Evolutionary conservation across 2,888 invertebrate species (phyloP).

Genomic region (Arge pagana): DNA sequence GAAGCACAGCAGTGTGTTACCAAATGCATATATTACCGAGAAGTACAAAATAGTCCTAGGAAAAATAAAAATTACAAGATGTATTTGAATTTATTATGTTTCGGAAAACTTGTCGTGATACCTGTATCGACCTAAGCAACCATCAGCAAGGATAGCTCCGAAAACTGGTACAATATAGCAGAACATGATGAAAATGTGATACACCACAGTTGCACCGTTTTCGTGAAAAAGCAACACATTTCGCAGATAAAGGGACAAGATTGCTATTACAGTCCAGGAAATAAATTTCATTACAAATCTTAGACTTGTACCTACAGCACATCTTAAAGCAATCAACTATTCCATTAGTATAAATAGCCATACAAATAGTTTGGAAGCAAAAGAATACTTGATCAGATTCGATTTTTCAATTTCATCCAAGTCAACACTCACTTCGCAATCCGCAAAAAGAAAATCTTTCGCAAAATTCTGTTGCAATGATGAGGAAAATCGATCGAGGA

Average conservation of each 20-base stretch:
- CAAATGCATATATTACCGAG: slow-evolving; percentile 73
- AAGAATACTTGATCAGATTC: too few relatives aligned
- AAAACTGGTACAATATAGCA: slow-evolving; percentile 77
- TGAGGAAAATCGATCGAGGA: slow-evolving; percentile 76
- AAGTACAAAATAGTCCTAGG: slow-evolving; percentile 72
- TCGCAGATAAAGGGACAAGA: slow-evolving; percentile 76
- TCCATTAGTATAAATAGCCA: background rate
- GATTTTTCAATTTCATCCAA: too few relatives aligned
- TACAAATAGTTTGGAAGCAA: too few relatives aligned
- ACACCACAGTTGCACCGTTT: slow-evolving; percentile 73
- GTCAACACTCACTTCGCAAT: slow-evolving; percentile 67
- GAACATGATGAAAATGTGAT: slow-evolving; percentile 76
- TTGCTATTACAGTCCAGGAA: slow-evolving; percentile 64
- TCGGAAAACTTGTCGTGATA: slow-evolving; percentile 29
- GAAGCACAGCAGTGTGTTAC: slow-evolving; percentile 70
- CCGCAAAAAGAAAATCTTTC: slow-evolving; percentile 87
- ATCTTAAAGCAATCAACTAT: background rate
- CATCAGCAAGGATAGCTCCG: slow-evolving; percentile 79
- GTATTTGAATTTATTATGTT: background rate
- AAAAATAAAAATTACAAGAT: slow-evolving; percentile 13
- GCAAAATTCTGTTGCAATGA: slow-evolving; percentile 83
- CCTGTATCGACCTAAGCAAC: slow-evolving; percentile 75
- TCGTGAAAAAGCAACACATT: slow-evolving; percentile 70
- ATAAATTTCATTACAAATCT: background rate
- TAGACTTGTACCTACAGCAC: background rate